Evolutionary conservation across 1,140 invertebrate species (phyloP), one percentile per base, ranked within the genome.

Genomic region (Drosophila azteca): DNA sequence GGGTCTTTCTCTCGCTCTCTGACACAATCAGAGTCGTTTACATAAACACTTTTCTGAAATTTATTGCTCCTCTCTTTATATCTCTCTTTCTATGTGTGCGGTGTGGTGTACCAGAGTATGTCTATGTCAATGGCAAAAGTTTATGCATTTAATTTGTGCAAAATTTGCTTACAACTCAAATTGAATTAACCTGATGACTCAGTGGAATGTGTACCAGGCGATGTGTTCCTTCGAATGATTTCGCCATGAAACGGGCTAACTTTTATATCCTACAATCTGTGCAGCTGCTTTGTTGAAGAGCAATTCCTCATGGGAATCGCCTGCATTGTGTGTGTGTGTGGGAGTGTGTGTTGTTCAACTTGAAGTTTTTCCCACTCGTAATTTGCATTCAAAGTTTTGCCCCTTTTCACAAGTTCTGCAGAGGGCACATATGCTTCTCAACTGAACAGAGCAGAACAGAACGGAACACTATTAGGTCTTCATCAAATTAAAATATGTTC

Each of bases 111-210:
- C 29, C 17, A 20, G 39, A 35, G 54, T 20, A 17, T 64, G 72
- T 72, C 45, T 54, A 55, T 75, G 81, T 72, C 78, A 85, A 85
- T 85, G 77, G 78, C 62, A 76, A 85, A 85, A 87, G 69, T 85
- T 85, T 85, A 74, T 80, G 62, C 82, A 85, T 85, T 85, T 85
- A 78, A 85, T 88, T 85, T 85, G 81, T 66, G 62, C 64, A 45
- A 77, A 84, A 84, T 84, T 81, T 84, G 77, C 81, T 77, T 84
- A 85, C 79, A 84, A 84, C 67, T 87, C 77, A 73, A 84, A 85
- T 77, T 85, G 73, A 84, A 84, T 85, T 87, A 84, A 81, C 80
- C 77, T 85, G 80, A 85, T 85, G 72, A 69, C 70, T 66, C 70
- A 44, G 20, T 53, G 61, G 61, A 66, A 74, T 59, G 53, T 59